Conservation (phyloP, 2,888 invertebrate genomes). For the Rhimphoctona megacephalus region DNA sequence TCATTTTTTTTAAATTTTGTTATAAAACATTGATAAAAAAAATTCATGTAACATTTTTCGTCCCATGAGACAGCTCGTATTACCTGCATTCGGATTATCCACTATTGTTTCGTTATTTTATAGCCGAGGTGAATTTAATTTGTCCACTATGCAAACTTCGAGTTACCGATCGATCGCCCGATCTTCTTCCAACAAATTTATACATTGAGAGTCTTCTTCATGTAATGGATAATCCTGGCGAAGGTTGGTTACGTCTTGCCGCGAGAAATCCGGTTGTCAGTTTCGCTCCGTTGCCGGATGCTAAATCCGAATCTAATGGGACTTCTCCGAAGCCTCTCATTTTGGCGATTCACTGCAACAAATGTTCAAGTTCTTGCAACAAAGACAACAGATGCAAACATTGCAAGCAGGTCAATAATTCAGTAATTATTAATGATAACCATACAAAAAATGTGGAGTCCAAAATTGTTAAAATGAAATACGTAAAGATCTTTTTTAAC, state of each 20-base stretch:
- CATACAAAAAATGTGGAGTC: background rate
- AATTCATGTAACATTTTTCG: too few species aligned
- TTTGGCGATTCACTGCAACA: slow-evolving; percentile 78
- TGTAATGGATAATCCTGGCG: slow-evolving; percentile 83
- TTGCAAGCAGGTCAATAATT: slow-evolving; percentile 87
- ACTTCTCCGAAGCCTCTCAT: slow-evolving; percentile 58
- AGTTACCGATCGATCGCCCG: slow-evolving; percentile 85
- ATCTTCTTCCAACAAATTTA: slow-evolving; percentile 88
- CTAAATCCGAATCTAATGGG: slow-evolving; percentile 71
- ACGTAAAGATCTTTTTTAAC: background rate
- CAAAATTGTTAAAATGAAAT: background rate
- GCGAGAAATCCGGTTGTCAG: slow-evolving; percentile 69
- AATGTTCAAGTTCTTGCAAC: slow-evolving; percentile 82
- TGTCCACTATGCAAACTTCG: slow-evolving; percentile 88
- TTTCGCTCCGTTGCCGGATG: slow-evolving; percentile 69
- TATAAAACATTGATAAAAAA: background rate
- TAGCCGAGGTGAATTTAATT: slow-evolving; percentile 71
- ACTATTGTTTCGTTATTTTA: slow-evolving; percentile 20
- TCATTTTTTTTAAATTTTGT: too few species aligned
- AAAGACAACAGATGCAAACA: slow-evolving; percentile 86
- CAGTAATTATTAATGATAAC: background rate
- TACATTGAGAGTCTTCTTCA: slow-evolving; percentile 88
- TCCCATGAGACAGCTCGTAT: background rate
- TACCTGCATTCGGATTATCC: background rate
- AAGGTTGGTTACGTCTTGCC: slow-evolving; percentile 64